These are phyloP conservation scores for Nothocercus nigrocapillus DNA, from an alignment of 2,113 vertebrate species.

Conservation along the genomic window DNA sequence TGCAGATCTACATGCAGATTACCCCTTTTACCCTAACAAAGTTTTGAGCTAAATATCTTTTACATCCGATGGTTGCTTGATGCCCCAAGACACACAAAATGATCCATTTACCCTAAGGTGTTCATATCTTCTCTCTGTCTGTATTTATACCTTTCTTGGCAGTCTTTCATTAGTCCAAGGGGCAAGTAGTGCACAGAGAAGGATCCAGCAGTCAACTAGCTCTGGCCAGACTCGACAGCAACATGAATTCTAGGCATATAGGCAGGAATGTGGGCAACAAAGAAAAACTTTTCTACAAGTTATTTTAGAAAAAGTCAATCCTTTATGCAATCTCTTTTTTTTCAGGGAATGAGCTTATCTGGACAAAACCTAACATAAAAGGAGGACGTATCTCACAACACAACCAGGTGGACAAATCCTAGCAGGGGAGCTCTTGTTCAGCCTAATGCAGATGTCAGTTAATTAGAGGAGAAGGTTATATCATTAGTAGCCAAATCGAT, in stretches of 20 bases:
- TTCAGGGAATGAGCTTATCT: background rate
- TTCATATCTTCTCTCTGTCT: background rate
- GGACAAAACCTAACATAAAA: background rate
- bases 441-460: conserved; percentile 79
- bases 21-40: background rate
- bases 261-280: background rate
- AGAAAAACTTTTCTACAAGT: background rate
- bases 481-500: conserved; percentile 81
- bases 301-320: background rate
- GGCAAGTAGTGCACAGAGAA: background rate
- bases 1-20: background rate
- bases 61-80: background rate
- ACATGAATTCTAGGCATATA: background rate
- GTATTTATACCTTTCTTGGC: background rate
- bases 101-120: background rate
- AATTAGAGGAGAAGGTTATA: conserved; percentile 82
- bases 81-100: background rate
- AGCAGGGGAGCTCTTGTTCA: conserved; percentile 29
- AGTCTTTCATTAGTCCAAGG: background rate
- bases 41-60: background rate
- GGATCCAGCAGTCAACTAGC: background rate
- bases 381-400: conserved; percentile 49
- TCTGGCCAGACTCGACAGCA: background rate
- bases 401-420: conserved; percentile 46
- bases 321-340: background rate